Conservation (phyloP, 2,888 invertebrate genomes). For the Spodoptera exigua region DNA sequence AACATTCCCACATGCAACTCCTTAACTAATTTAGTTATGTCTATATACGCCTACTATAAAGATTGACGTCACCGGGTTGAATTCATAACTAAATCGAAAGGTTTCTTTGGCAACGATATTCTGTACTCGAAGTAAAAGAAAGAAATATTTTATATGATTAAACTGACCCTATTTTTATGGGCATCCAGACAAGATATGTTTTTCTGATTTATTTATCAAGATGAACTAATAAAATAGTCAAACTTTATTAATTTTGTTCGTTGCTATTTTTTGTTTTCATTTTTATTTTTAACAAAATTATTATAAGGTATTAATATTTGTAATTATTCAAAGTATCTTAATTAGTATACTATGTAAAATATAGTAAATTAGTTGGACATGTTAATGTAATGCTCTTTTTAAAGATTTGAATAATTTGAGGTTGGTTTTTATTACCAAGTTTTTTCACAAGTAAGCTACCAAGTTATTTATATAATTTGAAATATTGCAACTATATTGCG, state of each 20-base stretch:
- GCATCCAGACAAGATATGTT: slow-evolving; percentile 33
- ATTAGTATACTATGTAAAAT: no score
- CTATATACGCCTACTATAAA: slow-evolving; percentile 26
- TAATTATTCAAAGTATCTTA: not conserved
- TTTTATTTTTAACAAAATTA: not conserved
- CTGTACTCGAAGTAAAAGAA: slow-evolving; percentile 26
- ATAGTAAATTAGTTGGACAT: no score
- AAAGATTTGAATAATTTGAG: no score
- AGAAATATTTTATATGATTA: slow-evolving; percentile 47
- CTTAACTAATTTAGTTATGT: slow-evolving; percentile 25
- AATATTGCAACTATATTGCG: no score
- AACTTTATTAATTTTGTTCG: slow-evolving; percentile 12
- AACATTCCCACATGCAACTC: slow-evolving; percentile 24
- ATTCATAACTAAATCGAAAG: slow-evolving; percentile 36
- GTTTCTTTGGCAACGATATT: slow-evolving; percentile 7
- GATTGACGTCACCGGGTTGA: slow-evolving; percentile 21
- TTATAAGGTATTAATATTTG: not conserved
- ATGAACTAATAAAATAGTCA: slow-evolving; percentile 31
- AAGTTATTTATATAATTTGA: no score
- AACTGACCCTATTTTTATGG: slow-evolving; percentile 58
- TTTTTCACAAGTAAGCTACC: no score
- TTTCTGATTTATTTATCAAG: slow-evolving; percentile 46
- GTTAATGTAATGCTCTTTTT: no score
- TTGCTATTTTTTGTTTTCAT: not conserved
- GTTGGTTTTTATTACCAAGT: no score